Base-by-base conservation (phyloP, 2,888 invertebrate species). In the Hyppa rectilinea region DNA sequence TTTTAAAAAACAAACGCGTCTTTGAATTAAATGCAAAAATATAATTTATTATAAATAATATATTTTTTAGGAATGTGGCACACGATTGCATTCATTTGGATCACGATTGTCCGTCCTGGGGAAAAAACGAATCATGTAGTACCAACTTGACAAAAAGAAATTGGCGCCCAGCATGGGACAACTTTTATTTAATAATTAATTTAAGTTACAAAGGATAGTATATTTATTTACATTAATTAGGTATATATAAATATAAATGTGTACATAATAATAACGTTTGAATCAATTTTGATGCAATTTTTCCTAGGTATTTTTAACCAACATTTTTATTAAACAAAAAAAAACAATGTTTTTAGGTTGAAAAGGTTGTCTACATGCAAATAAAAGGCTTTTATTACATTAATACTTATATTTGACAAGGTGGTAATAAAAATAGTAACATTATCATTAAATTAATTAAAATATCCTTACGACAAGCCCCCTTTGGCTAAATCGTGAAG, bases 321-420 rank as follows among this genome's bases (percentile, higher is more conserved):
- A n/a, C n/a, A n/a, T n/a, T n/a, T n/a, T n/a, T n/a, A n/a, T n/a
- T n/a, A n/a, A 36, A 40, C 52, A n/a, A 26, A 26, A 49, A 7
- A 26, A 9, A 10, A 12, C 23, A 1, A 34, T 29, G 9, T 36
- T 72, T 66, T 61, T 65, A 67, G 45, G 52, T 58, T 63, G 29
- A 6, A 20, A 58, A 53, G 72, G 76, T 66, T 10, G 0, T 55
- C 45, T 0, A 38, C 64, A 73, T 73, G 76, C 79, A 79, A 82
- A 82, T 82, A 71, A 81, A 81, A 82, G 55, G 10, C 76, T 20
- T 61, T 20, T 7, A 23, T 12, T 66, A 69, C 59, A 80, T 74
- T 55, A 78, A 78, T 70, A 81, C 64, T 81, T 80, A 81, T 80
- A 80, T 80, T 80, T 81, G 60, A 74, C 60, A 74, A 78, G 67